Evolutionary conservation across 2,888 invertebrate genomes (phyloP).

Genomic region (Alcis repandata): DNA sequence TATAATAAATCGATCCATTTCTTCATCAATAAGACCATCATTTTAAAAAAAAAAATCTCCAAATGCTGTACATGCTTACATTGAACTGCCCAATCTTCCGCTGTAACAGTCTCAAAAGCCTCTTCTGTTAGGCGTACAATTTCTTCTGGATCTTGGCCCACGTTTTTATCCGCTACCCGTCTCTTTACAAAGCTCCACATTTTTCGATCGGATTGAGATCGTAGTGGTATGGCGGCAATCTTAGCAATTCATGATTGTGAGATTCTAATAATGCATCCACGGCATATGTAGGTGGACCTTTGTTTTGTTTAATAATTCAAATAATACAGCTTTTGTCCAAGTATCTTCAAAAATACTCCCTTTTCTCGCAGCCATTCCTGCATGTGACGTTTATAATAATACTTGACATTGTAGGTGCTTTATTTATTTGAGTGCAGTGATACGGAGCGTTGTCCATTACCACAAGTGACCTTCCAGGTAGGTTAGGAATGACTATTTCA

Average conservation of each 20-base stretch:
- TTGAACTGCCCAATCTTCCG: conserved; percentile 34
- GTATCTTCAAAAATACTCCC: conserved; percentile 36
- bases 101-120: conserved; percentile 37
- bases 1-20: conserved; percentile 33
- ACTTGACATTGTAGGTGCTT: conserved; percentile 40
- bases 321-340: conserved; percentile 30
- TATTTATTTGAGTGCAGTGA: neutral
- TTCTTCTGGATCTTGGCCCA: conserved; percentile 36
- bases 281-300: conserved; percentile 39
- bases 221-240: conserved; percentile 43
- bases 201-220: conserved; percentile 35
- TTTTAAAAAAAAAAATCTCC: conserved; percentile 27
- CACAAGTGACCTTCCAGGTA: conserved; percentile 3
- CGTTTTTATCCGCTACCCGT: conserved; percentile 45
- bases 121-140: conserved; percentile 31
- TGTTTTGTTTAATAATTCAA: conserved; percentile 45
- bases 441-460: conserved; percentile 8
- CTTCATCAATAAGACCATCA: conserved; percentile 27
- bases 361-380: conserved; percentile 38
- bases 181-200: conserved; percentile 45
- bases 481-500: conserved; percentile 2
- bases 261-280: conserved; percentile 2
- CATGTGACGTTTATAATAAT: conserved; percentile 35
- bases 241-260: conserved; percentile 36
- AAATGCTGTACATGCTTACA: conserved; percentile 37